Evolutionary conservation across 2,888 invertebrate species (phyloP), one percentile per base, ranked within the genome.

Genomic region (Phengaris arion): DNA sequence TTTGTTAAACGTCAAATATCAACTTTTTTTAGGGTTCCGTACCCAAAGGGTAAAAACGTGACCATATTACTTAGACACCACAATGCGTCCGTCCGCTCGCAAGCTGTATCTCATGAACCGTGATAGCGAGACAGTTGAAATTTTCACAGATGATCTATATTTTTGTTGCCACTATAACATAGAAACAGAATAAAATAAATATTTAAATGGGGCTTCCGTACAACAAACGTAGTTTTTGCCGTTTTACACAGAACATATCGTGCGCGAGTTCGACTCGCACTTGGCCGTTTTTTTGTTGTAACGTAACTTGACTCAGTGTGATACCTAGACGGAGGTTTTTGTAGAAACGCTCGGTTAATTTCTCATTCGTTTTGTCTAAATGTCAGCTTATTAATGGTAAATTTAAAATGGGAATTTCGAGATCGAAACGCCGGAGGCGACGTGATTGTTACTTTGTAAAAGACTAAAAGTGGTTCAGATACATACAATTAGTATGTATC

Each of bases 1-100:
- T 93, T 93, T 93, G 93, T 93, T 93, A 93, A 92, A 93, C 93
- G 93, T 93, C 93, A 93, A 92, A 93, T 92, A 92, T 92, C 91
- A 92, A 90, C 87, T 92, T 93, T 35, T 35, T 35, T 4, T 35
- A 35, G 35, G 35, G 35, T 35, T 4, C 35, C 35, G 35, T 35
- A 4, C 35, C 35, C 35, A 35, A 35, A 35, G 35, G 22, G 22
- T 22, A 22, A 22, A 22, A 22, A 22, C 22, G 22, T 22, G 22
- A 22, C 22, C 22, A 22, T 22, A 22, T 22, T 22, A 22, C 22
- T 0, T 22, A 22, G 22, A 22, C 22, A 0, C 22, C 22, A 22
- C 22, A 0, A 22, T 35, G 2, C 35, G 35, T 35, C 2, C 35
- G 4, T 35, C 35, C 35, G 35, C 4, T 35, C 35, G 35, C 35